Evolutionary conservation across 2,888 invertebrate genomes (phyloP), one percentile per base, ranked within the genome.

Genomic region (Nezara viridula): DNA sequence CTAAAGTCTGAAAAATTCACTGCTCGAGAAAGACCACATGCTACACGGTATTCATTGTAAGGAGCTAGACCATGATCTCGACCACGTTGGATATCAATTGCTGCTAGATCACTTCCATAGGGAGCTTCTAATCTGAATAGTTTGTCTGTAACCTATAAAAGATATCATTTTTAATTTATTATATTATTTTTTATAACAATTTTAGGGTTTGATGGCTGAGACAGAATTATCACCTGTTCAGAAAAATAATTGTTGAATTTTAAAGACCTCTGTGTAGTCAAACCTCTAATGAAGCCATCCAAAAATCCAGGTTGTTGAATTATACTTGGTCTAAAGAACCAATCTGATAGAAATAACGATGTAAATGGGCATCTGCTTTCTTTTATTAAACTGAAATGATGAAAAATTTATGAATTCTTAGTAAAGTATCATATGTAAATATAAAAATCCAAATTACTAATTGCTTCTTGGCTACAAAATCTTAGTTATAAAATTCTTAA

Each of bases 21-120:
- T 0, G 94, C 94, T 90, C 92, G 91, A 0, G 93, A 93, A 90
- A 94, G 91, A 90, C 94, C 94, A 91, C 94, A 94, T 40, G 93
- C 90, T 21, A 91, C 92, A 44, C 94, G 91, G 92, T 93, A 93
- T 73, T 92, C 92, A 91, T 93, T 93, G 91, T 94, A 94, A 0
- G 93, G 92, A 32, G 92, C 92, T 6, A 94, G 90, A 7, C 93
- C 94, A 90, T 94, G 94, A 91, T 94, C 94, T 73, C 94, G 91
- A 92, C 92, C 92, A 91, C 93, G 90, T 90, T 93, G 93, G 88
- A 94, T 93, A 91, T 94, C 94, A 89, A 94, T 92, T 0, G 94
- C 93, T 1, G 93, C 93, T 73, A 94, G 92, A 91, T 94, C 94
- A 92, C 50, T 50, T 50, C 86, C 86, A 50, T 86, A 86, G 0